A percentile compares a stretch with the other conserved stretches of the same genome.
These are phyloP conservation scores for Siphonodentalium dalli DNA, from an alignment of 2,888 invertebrate genomes.

Conservation along the genomic window DNA sequence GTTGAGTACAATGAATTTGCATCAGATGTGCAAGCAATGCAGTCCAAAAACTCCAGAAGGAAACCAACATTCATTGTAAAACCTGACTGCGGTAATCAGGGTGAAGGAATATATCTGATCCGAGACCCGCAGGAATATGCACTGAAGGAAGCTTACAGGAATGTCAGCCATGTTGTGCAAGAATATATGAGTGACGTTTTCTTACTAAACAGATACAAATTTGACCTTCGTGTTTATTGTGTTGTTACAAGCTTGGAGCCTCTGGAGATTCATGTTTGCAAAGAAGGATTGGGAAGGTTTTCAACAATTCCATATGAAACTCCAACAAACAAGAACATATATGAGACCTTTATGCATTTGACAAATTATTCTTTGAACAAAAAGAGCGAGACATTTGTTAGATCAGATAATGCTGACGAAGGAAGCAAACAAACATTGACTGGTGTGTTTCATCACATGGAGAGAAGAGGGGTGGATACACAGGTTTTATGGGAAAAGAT, in stretches of 20 bases:
- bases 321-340: slow-evolving; percentile 65
- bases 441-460: slow-evolving; percentile 63
- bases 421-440: slow-evolving; percentile 67
- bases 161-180: slow-evolving; percentile 60
- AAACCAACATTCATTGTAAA: slow-evolving; percentile 67
- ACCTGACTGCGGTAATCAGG: slow-evolving; percentile 68
- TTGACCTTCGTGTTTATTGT: slow-evolving; percentile 67
- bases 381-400: slow-evolving; percentile 63
- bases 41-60: slow-evolving; percentile 36
- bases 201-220: slow-evolving; percentile 65
- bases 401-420: slow-evolving; percentile 59
- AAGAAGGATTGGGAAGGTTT: slow-evolving; percentile 66
- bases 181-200: slow-evolving; percentile 67
- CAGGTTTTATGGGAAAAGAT: slow-evolving; percentile 64
- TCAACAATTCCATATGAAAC: slow-evolving; percentile 66
- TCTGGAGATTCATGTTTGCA: slow-evolving; percentile 63
- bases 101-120: slow-evolving; percentile 68
- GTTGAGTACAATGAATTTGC: slow-evolving; percentile 63
- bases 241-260: slow-evolving; percentile 66
- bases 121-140: slow-evolving; percentile 61
- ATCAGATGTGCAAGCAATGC: slow-evolving; percentile 40
- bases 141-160: slow-evolving; percentile 27
- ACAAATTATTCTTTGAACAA: slow-evolving; percentile 69
- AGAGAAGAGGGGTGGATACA: slow-evolving; percentile 59
- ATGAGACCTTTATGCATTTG: slow-evolving; percentile 67